phyloP scores from a whole-genome alignment of 2,797 vertebrate species.

The Alosa sapidissima region DNA sequence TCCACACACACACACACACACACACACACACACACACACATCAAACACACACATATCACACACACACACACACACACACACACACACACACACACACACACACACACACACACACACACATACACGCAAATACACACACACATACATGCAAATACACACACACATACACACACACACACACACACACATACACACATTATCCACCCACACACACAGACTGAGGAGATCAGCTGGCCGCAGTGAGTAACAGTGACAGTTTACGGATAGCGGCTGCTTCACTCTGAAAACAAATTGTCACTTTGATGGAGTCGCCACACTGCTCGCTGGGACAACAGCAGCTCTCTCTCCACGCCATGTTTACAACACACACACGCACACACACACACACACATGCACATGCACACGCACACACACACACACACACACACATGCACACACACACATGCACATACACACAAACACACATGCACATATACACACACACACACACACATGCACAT shows the following conservation, averaged over 20 bases:
- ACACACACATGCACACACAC: conserved; percentile 58
- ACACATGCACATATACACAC: conserved; percentile 73
- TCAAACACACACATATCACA: neutral
- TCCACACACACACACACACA: neutral
- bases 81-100: neutral
- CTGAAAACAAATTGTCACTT: conserved; percentile 67
- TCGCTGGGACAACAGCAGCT: conserved; percentile 54
- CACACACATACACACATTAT: conserved; percentile 16
- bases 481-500: conserved; percentile 1
- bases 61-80: neutral
- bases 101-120: neutral
- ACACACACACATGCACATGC: conserved; percentile 42
- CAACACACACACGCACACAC: conserved; percentile 29
- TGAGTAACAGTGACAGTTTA: conserved; percentile 55
- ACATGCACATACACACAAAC: neutral
- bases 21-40: neutral
- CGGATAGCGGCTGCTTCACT: conserved; percentile 49
- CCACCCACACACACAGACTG: conserved; percentile 54
- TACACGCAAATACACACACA: neutral
- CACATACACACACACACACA: neutral
- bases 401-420: conserved; percentile 77
- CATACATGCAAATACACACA: neutral
- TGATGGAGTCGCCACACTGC: conserved; percentile 63
- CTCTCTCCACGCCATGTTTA: conserved; percentile 71
- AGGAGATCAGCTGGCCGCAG: conserved; percentile 52